A percentile compares a stretch with the other conserved stretches of the same genome.
Evolutionary conservation across 2,888 invertebrate species (phyloP).

Genomic region (Rhynchonema sp.): DNA sequence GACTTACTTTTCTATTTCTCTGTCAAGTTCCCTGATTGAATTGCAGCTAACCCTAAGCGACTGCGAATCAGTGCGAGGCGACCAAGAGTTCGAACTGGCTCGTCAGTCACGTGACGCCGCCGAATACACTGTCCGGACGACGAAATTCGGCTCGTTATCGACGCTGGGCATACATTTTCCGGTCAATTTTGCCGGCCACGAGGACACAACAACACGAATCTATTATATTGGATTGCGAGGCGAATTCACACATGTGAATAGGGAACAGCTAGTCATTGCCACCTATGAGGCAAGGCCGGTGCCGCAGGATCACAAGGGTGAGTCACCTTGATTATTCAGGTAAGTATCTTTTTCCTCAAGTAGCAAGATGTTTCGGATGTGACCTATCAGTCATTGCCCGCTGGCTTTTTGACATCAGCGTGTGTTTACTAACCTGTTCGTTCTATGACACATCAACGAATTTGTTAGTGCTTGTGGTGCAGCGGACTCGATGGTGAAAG

Average conservation of each 20-base stretch:
- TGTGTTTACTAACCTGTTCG: too few relatives aligned
- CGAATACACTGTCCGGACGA: constrained; percentile 72
- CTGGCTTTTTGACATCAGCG: too few relatives aligned
- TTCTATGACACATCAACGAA: too few relatives aligned
- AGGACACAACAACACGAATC: constrained; percentile 41
- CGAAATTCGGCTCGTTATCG: constrained; percentile 69
- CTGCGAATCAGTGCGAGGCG: constrained; percentile 12
- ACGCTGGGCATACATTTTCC: constrained; percentile 78
- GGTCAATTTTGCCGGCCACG: constrained; percentile 64
- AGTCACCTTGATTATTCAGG: constrained; percentile 1
- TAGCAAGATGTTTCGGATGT: too few relatives aligned
- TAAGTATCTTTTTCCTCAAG: not conserved
- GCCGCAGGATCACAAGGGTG: constrained; percentile 24
- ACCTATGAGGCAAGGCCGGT: constrained; percentile 23
- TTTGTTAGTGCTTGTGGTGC: too few relatives aligned
- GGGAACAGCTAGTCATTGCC: constrained; percentile 16
- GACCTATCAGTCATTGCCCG: too few relatives aligned
- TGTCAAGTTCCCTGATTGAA: too few relatives aligned
- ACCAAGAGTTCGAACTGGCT: constrained; percentile 65
- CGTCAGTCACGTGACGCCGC: constrained; percentile 55
- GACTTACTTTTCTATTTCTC: too few relatives aligned
- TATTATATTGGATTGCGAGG: constrained; percentile 87
- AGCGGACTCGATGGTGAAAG: not conserved
- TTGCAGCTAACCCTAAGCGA: not conserved
- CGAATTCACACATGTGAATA: constrained; percentile 51